Evolutionary conservation across 2,888 invertebrate genomes (phyloP).

Genomic region (Belgica antarctica): DNA sequence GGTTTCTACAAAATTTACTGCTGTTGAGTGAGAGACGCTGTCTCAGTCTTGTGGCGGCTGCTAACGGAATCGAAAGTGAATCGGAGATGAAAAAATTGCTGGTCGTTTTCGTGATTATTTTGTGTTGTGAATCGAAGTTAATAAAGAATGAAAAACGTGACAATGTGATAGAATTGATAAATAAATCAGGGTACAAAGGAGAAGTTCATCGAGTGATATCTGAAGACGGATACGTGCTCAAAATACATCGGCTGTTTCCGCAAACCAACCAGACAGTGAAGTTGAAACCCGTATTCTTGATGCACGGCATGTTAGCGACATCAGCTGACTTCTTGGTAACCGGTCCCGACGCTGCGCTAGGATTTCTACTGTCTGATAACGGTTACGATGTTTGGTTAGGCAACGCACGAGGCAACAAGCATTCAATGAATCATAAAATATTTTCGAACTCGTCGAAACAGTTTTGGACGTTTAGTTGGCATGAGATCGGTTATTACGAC

Average conservation of each 20-base stretch:
- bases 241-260: constrained; percentile 66
- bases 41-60: neutral
- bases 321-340: constrained; percentile 28
- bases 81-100: neutral
- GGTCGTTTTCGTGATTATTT: neutral
- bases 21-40: neutral
- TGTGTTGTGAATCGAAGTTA: neutral
- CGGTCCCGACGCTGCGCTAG: constrained; percentile 8
- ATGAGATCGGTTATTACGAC: constrained; percentile 35
- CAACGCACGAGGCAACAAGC: constrained; percentile 10
- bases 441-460: neutral
- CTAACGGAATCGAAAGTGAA: neutral
- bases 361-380: neutral
- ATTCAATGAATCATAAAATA: neutral
- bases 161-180: neutral
- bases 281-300: neutral
- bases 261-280: neutral
- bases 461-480: constrained; percentile 32
- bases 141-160: neutral
- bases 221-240: constrained; percentile 73
- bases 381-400: constrained; percentile 37
- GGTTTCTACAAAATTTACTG: neutral
- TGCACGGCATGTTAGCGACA: constrained; percentile 31
- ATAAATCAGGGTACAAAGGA: constrained; percentile 47
- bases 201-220: constrained; percentile 68